Evolutionary conservation across 2,797 vertebrate genomes (phyloP).

Genomic region (Mormyrops boulengeri): DNA sequence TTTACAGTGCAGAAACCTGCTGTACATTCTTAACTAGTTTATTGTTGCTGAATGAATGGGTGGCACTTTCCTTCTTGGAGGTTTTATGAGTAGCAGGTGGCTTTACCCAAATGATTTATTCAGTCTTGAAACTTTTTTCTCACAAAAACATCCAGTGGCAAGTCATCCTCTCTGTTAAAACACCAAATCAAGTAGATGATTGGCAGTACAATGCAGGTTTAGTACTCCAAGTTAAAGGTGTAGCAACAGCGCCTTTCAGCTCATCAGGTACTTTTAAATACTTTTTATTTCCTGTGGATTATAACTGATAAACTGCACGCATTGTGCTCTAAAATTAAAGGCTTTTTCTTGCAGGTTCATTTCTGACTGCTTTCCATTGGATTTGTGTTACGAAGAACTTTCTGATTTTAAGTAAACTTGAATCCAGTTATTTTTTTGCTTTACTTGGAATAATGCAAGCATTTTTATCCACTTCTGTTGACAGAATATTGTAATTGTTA

Average conservation of each 20-base stretch:
- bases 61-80: background rate
- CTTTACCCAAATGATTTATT: background rate
- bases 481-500: background rate
- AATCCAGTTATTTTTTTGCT: background rate
- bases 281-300: background rate
- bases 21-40: background rate
- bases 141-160: background rate
- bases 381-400: background rate
- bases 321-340: background rate
- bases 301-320: background rate
- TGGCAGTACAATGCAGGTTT: background rate
- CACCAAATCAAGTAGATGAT: background rate
- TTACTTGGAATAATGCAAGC: background rate
- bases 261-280: background rate
- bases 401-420: background rate
- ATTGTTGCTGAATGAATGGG: background rate
- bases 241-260: background rate
- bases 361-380: background rate
- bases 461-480: background rate
- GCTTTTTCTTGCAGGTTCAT: background rate
- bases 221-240: background rate
- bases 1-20: background rate
- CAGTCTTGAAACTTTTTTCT: background rate
- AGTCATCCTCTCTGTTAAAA: background rate
- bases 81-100: background rate